These are phyloP conservation scores for Tenthredo mesomela DNA, from an alignment of 2,888 invertebrate genomes.

Conservation along the genomic window DNA sequence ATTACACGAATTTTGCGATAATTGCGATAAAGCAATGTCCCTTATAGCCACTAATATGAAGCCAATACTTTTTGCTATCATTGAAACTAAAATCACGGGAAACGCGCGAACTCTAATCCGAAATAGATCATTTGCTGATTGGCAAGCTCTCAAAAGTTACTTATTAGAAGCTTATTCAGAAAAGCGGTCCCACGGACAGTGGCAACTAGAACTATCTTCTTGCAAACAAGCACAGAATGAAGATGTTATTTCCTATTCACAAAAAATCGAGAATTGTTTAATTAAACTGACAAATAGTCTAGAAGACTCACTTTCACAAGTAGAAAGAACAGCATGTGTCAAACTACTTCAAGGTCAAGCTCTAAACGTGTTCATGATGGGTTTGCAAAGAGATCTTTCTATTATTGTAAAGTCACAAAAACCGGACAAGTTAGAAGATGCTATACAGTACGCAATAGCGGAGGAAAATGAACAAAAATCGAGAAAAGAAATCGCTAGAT, in stretches of 20 bases:
- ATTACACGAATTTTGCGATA: constrained; percentile 57
- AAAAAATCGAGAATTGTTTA: constrained; percentile 65
- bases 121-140: constrained; percentile 60
- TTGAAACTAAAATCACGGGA: constrained; percentile 61
- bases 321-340: neutral
- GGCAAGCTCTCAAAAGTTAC: constrained; percentile 58
- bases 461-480: constrained; percentile 66
- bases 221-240: constrained; percentile 62
- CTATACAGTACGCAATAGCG: constrained; percentile 64
- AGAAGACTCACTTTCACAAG: too few species aligned
- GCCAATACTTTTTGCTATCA: constrained; percentile 58
- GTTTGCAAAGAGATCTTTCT: constrained; percentile 64
- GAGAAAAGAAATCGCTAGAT: constrained; percentile 55
- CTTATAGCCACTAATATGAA: constrained; percentile 48
- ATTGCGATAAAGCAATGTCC: constrained; percentile 52
- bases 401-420: constrained; percentile 68
- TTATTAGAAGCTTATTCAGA: constrained; percentile 59
- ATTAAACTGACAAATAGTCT: constrained; percentile 65
- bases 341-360: too few species aligned
- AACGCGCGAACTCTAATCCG: constrained; percentile 60
- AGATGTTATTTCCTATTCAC: constrained; percentile 63
- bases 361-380: constrained; percentile 61
- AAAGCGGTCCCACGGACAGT: constrained; percentile 64
- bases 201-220: constrained; percentile 67
- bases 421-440: constrained; percentile 63